Evolutionary conservation across 2,888 invertebrate species (phyloP), one percentile per base, ranked within the genome.

Genomic region (Campoletis raptor): DNA sequence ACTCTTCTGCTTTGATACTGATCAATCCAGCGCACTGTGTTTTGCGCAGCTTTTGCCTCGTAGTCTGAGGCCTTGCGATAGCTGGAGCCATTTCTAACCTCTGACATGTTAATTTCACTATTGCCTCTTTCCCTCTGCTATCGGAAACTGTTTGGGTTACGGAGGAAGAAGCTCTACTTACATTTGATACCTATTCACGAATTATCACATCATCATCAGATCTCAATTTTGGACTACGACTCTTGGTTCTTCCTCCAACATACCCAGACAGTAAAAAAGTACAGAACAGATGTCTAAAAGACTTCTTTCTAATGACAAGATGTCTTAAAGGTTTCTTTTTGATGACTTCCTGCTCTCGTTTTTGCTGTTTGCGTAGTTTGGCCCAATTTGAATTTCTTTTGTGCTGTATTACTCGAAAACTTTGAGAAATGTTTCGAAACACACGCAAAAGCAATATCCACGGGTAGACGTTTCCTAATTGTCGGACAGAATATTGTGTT

Each of bases 391-490:
- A 54, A 9, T 48, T 21, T 42, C 30, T 69, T 15, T 12, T 10
- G 57, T 18, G 5, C 3, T 30, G 54, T 24, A 52, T 37, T n/a
- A 15, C 52, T 67, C n/a, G 54, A 57, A 69, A 57, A 69, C 57
- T 70, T 45, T 18, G 24, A 4, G 36, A 45, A n/a, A 42, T n/a
- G 9, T 70, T 57, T 42, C 12, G 9, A 30, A 61, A 61, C 57
- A 72, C 36, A 30, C 66, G 1, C 21, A 18, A 45, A 36, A 42
- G 57, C 57, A 80, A 80, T 80, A 80, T 45, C 10, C 70, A 42
- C n/a, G 80, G 12, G 30, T 37, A 48, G 45, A 70, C 57, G 79
- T 61, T 80, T 48, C 80, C 18, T 72, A 45, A 70, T 80, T 72
- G 45, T 80, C 45, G n/a, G 24, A 36, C 61, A 24, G 12, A 45